phyloP scores from a whole-genome alignment of 2,797 vertebrate species.

The Ceryle rudis region DNA sequence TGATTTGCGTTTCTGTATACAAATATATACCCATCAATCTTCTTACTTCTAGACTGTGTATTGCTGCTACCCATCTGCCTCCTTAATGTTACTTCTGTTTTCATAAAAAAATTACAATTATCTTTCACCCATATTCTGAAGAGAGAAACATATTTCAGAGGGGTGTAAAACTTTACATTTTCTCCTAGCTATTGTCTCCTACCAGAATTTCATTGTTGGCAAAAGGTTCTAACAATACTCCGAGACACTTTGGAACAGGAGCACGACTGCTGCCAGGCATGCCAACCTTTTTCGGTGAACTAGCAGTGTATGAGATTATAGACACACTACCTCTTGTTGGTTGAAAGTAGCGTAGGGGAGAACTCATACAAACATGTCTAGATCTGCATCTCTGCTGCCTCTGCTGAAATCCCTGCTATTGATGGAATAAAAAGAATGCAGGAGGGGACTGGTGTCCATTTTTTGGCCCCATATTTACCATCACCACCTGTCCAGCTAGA shows the following conservation, averaged over 20 bases:
- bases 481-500: not conserved
- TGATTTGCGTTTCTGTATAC: conserved; percentile 68
- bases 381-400: not conserved
- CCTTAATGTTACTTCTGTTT: conserved; percentile 27
- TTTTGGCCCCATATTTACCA: not conserved
- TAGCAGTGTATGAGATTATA: not conserved
- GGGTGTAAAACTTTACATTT: not conserved
- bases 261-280: not conserved
- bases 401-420: not conserved
- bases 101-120: conserved; percentile 41
- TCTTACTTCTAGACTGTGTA: not conserved
- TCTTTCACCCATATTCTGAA: conserved; percentile 40
- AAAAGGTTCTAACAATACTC: not conserved
- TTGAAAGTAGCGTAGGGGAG: not conserved
- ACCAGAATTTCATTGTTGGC: not conserved
- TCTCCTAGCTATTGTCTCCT: not conserved
- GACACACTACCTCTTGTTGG: not conserved
- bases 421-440: not conserved
- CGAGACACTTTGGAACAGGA: not conserved
- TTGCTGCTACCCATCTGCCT: conserved; percentile 57
- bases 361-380: not conserved
- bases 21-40: conserved; percentile 66
- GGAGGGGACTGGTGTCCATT: not conserved
- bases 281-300: not conserved
- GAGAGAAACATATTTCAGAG: not conserved